Percentiles rank a stretch among this genome's conserved stretches.
Conservation (phyloP, 2,888 invertebrate species). For the Meiosimyza platycephala region DNA sequence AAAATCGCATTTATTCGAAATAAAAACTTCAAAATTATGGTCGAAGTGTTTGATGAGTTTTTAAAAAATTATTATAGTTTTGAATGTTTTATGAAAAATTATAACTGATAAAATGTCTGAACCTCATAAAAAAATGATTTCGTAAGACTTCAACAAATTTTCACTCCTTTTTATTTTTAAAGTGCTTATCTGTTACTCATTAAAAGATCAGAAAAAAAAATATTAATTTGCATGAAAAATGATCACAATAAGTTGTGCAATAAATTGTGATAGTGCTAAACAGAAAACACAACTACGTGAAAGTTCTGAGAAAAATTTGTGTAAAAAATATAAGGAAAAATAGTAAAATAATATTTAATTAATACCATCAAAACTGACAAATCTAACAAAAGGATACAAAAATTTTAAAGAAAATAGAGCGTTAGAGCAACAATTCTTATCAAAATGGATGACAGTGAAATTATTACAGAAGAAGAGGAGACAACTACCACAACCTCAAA, state of each 20-base stretch:
- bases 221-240: slow-evolving; percentile 4
- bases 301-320: slow-evolving; percentile 5
- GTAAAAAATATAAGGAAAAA: slow-evolving; percentile 19
- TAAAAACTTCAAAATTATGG: too few relatives aligned
- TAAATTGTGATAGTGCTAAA: slow-evolving; percentile 15
- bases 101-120: too few relatives aligned
- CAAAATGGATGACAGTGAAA: slow-evolving; percentile 49
- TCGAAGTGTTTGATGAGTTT: too few relatives aligned
- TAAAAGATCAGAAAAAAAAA: too few relatives aligned
- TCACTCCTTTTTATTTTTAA: too few relatives aligned
- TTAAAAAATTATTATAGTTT: too few relatives aligned
- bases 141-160: too few relatives aligned
- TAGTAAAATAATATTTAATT: slow-evolving; percentile 17
- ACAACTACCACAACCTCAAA: slow-evolving; percentile 57
- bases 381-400: slow-evolving; percentile 29
- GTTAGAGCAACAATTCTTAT: not conserved
- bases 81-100: too few relatives aligned
- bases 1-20: too few relatives aligned
- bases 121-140: too few relatives aligned
- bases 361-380: not conserved
- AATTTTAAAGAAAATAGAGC: slow-evolving; percentile 1
- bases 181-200: too few relatives aligned
- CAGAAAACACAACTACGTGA: not conserved
- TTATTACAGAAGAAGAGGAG: slow-evolving; percentile 48
- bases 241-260: slow-evolving; percentile 11